Base-by-base conservation (phyloP, 2,113 vertebrate species). In the Phylloscopus whistleri region DNA sequence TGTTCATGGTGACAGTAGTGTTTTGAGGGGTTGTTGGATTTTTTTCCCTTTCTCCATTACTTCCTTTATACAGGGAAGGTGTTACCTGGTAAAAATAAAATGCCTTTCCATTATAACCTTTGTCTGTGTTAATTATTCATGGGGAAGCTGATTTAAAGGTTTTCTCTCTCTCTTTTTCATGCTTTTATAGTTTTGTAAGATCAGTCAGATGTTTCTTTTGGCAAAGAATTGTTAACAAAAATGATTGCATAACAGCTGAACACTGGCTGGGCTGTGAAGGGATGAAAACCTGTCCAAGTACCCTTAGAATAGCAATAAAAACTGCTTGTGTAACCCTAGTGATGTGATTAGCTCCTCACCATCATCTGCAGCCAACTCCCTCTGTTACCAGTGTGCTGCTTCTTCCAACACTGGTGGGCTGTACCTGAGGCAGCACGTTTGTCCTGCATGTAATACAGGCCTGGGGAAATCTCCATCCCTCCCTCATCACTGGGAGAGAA, bases 1-100 rank as follows among this genome's bases (percentile, higher is more conserved):
- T 11, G 16, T 67, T 89, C n/a, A 15, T 39, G 39, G 37, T 67
- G 67, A 91, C 10, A 4, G 2, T 48, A 85, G 79, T 52, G 62
- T 72, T 91, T 66, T 30, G 52, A 79, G 70, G 24, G 66, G 20
- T 64, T 70, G 56, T 81, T 66, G 68, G 5, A 0, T 6, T 53
- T 63, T 62, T 31, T 37, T 23, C 59, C 33, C 13, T 12, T 74
- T 88, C 51, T 69, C 48, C 44, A 15, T 85, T 55, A 83, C 72
- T 80, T 89, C 46, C 76, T 94, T 95, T 95, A 93, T 37, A 59
- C 37, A 96, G 95, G 56, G 81, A 95, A 69, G 74, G 22, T 79
- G 74, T 84, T 91, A 85, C 35, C 20, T 92, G 90, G 94, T 30
- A 11, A 75, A 96, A 98, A 97, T 97, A 98, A 98, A 98, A 96